Base-by-base conservation (phyloP, 1,140 invertebrate genomes). In the Leptopilina boulardi region DNA sequence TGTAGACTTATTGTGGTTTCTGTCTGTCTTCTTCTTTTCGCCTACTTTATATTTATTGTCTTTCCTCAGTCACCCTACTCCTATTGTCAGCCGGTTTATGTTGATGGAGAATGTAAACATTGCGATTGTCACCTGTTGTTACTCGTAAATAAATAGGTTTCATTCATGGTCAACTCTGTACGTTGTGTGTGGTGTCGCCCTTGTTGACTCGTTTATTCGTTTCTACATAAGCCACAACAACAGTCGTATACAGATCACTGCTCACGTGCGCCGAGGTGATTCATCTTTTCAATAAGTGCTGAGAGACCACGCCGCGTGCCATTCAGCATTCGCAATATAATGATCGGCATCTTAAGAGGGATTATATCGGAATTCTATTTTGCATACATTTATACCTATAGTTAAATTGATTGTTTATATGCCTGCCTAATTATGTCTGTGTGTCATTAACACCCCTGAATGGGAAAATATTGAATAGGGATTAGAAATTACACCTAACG, bases 121-220 rank as follows among this genome's bases (percentile, higher is more conserved):
- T 76, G 71, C 83, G 82, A 85, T 80, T 83, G 85, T 88, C 88
- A 89, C 87, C 87, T 88, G 87, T 88, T 88, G 87, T 88, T 83
- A 84, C 86, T 84, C 85, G 82, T 87, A 84, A 82, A 83, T 85
- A 88, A 87, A 88, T 85, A 87, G 84, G 82, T 82, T 87, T 87
- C 84, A 88, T 87, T 86, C 87, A 88, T 82, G 80, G 83, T 82
- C 83, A 81, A 54, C 47, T n/a, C n/a, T 54, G 19, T 54, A 18
- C 47, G 47, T 15, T 19, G 47, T 54, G 47, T 19, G 47, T 54
- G 47, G 47, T 19, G 19, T 54, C 47, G 47, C 47, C 47, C 47
- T 54, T 54, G 47, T 19, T 19, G 47, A 19, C 47, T 54, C 4
- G 47, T 54, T 54, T 19, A 54, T 54, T 54, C 47, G 47, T 54